These are phyloP conservation scores for Oryzias celebensis DNA, from an alignment of 2,113 vertebrate species.

Conservation along the genomic window DNA sequence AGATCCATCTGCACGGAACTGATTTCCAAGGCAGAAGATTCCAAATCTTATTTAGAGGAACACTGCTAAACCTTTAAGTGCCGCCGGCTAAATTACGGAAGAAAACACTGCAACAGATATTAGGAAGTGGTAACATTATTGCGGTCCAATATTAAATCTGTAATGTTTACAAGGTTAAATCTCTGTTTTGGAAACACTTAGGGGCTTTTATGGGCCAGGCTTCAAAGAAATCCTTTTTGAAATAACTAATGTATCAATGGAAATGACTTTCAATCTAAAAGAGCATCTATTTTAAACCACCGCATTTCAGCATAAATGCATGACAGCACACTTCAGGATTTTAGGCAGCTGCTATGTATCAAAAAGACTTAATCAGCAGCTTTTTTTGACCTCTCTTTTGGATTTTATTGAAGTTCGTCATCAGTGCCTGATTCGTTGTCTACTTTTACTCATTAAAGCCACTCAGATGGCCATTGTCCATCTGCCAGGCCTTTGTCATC, in stretches of 20 bases:
- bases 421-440: slow-evolving; percentile 15
- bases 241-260: neutral
- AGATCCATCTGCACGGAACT: slow-evolving; percentile 13
- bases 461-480: slow-evolving; percentile 31
- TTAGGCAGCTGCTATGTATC: slow-evolving; percentile 9
- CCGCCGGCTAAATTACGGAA: slow-evolving; percentile 9
- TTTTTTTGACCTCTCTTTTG: slow-evolving; percentile 16
- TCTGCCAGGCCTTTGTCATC: slow-evolving; percentile 45
- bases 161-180: neutral
- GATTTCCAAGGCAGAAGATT: slow-evolving; percentile 9
- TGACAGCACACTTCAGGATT: neutral
- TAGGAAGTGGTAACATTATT: too few species aligned
- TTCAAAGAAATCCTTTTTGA: neutral
- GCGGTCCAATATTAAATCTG: neutral
- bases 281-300: neutral
- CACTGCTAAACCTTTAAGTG: slow-evolving; percentile 17
- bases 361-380: slow-evolving; percentile 28
- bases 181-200: neutral
- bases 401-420: slow-evolving; percentile 9
- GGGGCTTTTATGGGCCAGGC: neutral
- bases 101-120: neutral
- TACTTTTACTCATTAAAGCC: slow-evolving; percentile 38
- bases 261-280: slow-evolving; percentile 3
- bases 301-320: neutral
- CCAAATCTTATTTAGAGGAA: slow-evolving; percentile 23